Percentiles rank a stretch among this genome's conserved stretches.
Conservation (phyloP, 2,113 vertebrate genomes). For the Aleadryas rufinucha region DNA sequence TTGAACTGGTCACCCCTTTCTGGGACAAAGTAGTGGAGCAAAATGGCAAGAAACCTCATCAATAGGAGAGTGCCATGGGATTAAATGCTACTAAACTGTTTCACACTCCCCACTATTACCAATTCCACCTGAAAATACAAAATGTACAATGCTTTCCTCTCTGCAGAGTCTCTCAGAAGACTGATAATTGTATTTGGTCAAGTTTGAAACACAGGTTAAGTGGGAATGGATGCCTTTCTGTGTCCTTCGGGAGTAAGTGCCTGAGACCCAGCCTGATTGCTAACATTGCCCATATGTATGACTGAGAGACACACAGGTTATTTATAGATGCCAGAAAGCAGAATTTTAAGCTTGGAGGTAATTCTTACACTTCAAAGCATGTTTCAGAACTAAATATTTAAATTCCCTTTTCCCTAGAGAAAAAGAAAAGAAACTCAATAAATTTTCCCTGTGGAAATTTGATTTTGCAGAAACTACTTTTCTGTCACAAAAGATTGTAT, state of each 20-base stretch:
- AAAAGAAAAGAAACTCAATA: conserved; percentile 9
- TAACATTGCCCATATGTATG: neutral
- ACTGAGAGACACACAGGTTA: neutral
- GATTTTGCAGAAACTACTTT: conserved; percentile 45
- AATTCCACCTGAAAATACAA: neutral
- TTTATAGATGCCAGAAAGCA: conserved; percentile 20
- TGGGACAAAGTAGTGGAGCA: neutral
- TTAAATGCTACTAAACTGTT: neutral
- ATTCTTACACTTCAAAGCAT: conserved; percentile 40
- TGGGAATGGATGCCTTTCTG: neutral
- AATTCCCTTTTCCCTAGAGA: conserved; percentile 16
- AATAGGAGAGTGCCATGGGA: neutral
- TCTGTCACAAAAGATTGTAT: conserved; percentile 35
- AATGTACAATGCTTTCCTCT: neutral
- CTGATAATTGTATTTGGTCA: neutral
- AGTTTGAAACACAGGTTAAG: neutral
- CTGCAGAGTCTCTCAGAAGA: neutral
- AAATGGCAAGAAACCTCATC: neutral
- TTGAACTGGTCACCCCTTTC: neutral
- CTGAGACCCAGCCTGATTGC: neutral
- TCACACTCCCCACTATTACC: neutral
- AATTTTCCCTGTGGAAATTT: conserved; percentile 42
- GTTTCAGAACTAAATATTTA: conserved; percentile 36
- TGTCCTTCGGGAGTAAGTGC: neutral
- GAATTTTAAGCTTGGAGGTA: conserved; percentile 35